Evolutionary conservation across 2,113 vertebrate genomes (phyloP).

Genomic region (Nipponia nippon): DNA sequence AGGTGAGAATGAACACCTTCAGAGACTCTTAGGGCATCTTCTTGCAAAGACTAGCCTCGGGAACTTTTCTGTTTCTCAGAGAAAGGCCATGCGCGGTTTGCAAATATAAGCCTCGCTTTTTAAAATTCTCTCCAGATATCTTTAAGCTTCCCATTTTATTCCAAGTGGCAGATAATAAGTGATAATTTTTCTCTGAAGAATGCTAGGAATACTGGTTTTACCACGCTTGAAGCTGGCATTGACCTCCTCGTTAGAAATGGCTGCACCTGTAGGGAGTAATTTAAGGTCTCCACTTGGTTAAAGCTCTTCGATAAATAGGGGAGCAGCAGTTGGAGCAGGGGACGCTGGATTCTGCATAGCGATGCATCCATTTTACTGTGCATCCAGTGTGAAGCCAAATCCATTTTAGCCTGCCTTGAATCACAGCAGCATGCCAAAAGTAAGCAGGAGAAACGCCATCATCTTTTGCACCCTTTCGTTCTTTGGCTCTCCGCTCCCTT

Average conservation of each 20-base stretch:
- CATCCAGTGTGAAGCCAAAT: not conserved
- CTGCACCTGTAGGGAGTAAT: not conserved
- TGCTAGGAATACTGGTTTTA: not conserved
- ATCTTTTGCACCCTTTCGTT: not conserved
- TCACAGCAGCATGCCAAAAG: not conserved
- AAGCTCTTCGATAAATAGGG: not conserved
- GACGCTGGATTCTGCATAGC: not conserved
- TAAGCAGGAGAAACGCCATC: not conserved
- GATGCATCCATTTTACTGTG: not conserved
- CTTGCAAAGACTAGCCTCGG: not conserved
- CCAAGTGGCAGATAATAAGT: not conserved
- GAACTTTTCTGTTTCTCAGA: not conserved
- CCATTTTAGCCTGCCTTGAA: not conserved
- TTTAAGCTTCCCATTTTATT: not conserved
- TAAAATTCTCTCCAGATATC: not conserved
- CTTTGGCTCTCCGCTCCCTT: not conserved
- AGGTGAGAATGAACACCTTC: not conserved
- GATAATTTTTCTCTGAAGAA: not conserved
- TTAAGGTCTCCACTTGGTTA: not conserved
- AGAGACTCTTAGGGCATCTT: not conserved
- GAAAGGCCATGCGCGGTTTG: not conserved
- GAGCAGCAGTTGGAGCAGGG: not conserved
- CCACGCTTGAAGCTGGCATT: not conserved
- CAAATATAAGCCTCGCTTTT: not conserved
- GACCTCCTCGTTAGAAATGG: not conserved